These are phyloP conservation scores for Regulus satrapa DNA, from an alignment of 2,113 vertebrate genomes.

Conservation along the genomic window DNA sequence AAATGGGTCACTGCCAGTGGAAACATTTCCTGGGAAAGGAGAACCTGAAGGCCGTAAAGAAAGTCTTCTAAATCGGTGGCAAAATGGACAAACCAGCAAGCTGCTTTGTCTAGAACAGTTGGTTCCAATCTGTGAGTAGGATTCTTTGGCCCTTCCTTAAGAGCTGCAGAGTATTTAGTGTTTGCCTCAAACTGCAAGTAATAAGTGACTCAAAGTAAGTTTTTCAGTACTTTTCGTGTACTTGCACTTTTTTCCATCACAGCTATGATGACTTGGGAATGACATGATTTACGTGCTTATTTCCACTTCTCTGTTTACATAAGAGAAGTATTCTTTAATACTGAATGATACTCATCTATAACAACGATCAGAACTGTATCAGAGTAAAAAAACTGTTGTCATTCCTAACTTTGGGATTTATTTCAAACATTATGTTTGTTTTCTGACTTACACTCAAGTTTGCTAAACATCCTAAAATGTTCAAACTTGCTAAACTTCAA, in stretches of 20 bases:
- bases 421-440: not conserved
- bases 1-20: rapidly evolving
- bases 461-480: not conserved
- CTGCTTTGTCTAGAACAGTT: not conserved
- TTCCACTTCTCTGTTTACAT: not conserved
- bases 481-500: not conserved
- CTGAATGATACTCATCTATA: not conserved
- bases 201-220: not conserved
- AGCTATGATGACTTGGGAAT: not conserved
- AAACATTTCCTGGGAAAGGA: not conserved
- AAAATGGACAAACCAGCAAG: not conserved
- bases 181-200: not conserved
- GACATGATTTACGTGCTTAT: not conserved
- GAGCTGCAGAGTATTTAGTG: not conserved
- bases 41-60: not conserved
- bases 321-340: not conserved
- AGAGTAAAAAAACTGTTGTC: not conserved
- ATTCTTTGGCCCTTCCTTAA: not conserved
- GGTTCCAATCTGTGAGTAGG: not conserved
- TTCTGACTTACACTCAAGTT: not conserved
- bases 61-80: not conserved
- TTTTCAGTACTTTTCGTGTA: not conserved
- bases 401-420: not conserved
- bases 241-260: not conserved
- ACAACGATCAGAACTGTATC: not conserved